Conservation (phyloP, 2,888 invertebrate genomes). For the Phortica magna region DNA sequence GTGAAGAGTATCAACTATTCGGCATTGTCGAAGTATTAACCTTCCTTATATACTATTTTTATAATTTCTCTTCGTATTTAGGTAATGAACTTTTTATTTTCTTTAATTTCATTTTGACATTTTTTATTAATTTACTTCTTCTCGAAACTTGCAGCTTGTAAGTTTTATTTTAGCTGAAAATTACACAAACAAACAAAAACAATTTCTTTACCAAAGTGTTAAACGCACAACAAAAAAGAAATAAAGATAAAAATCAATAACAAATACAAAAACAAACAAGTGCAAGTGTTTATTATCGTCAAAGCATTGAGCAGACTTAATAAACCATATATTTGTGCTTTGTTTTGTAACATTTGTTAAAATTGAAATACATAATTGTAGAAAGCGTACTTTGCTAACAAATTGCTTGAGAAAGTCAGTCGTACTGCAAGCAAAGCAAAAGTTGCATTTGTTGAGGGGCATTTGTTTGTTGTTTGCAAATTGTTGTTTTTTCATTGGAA, state of each 20-base stretch:
- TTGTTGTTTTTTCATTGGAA: constrained; percentile 67
- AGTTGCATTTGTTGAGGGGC: constrained; percentile 65
- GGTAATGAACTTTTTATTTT: background rate
- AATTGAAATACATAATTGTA: constrained; percentile 35
- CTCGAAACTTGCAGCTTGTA: constrained; percentile 57
- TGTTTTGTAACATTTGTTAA: constrained; percentile 40
- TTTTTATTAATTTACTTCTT: constrained; percentile 42
- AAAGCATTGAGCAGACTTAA: constrained; percentile 73
- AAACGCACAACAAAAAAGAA: constrained; percentile 38
- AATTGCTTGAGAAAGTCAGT: constrained; percentile 25
- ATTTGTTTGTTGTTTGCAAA: constrained; percentile 77
- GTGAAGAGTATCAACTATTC: no score
- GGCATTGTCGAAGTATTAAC: no score
- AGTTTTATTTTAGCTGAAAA: constrained; percentile 59
- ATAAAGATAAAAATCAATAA: constrained; percentile 41
- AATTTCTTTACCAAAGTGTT: constrained; percentile 35
- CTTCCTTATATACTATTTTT: constrained; percentile 34
- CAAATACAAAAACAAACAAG: constrained; percentile 38
- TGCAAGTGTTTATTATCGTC: constrained; percentile 75
- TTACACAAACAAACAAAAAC: constrained; percentile 6
- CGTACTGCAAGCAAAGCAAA: constrained; percentile 57
- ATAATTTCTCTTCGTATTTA: constrained; percentile 13
- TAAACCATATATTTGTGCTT: constrained; percentile 67
- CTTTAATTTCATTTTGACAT: constrained; percentile 36
- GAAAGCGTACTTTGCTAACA: constrained; percentile 36